phyloP scores from a whole-genome alignment of 2,113 vertebrate genomes.

The Pimephales promelas region DNA sequence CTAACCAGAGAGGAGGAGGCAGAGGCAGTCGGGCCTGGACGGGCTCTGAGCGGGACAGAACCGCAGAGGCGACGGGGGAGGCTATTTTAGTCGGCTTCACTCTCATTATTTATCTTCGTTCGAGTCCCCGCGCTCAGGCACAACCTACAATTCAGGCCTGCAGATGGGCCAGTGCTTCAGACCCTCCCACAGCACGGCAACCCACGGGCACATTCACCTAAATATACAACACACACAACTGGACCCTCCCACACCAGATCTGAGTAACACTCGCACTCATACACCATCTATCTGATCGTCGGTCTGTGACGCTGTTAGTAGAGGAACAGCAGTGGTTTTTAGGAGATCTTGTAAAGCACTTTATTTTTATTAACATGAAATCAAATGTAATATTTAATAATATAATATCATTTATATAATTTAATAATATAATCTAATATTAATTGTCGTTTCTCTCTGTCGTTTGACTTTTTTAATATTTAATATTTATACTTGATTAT shows the following conservation, averaged over 20 bases:
- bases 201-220: conserved; percentile 47
- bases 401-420: neutral
- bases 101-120: conserved; percentile 82
- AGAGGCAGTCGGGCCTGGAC: conserved; percentile 80
- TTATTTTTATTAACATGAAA: neutral
- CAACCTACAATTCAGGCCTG: conserved; percentile 75
- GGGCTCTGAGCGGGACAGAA: conserved; percentile 76
- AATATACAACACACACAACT: conserved; percentile 55
- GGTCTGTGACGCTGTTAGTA: neutral
- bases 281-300: neutral
- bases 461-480: neutral
- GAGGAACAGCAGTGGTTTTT: neutral
- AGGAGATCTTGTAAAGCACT: neutral
- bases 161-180: conserved; percentile 61
- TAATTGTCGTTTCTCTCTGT: neutral
- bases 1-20: conserved; percentile 83
- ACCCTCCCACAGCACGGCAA: conserved; percentile 53
- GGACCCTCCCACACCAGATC: conserved; percentile 57
- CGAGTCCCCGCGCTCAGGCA: conserved; percentile 67
- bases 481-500: neutral
- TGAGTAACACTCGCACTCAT: conserved; percentile 34
- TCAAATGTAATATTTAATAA: neutral
- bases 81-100: conserved; percentile 77
- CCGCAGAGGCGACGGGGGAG: conserved; percentile 76
- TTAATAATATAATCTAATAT: neutral